Evolutionary conservation across 2,797 vertebrate genomes (phyloP), one percentile per base, ranked within the genome.

Genomic region (Danio tinwini): DNA sequence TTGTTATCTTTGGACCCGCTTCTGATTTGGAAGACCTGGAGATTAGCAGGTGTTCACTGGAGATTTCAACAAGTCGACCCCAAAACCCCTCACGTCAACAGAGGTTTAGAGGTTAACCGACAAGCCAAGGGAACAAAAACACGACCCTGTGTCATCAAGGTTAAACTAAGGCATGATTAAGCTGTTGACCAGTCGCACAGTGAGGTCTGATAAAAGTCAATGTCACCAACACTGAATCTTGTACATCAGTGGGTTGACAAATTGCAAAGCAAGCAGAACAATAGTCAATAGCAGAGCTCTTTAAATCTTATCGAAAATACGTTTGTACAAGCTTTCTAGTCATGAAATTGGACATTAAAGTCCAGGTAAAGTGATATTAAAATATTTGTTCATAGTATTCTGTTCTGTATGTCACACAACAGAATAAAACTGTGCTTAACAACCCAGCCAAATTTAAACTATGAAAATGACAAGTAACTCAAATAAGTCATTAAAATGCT

Each of bases 41-140:
- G 65, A 78, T 58, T 59, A 69, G 55, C 55, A 70, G 65, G 56
- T 78, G 76, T 52, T 61, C 64, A 50, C 37, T 16, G 19, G 37
- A 12, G n/a, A 78, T 10, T 13, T 10, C 12, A 52, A 5, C 10
- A 52, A 52, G 55, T 19, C 70, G 55, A 70, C 76, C 45, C 55
- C 19, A 7, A 61, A 69, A 69, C 65, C 65, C 11, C n/a, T 59
- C 29, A 49, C 12, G 11, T 78, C 75, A 47, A 19, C 45, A 47
- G n/a, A 37, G 29, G 11, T 49, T 65, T 58, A 69, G 14, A 78
- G 64, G 53, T 70, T 62, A 52, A 61, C 37, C 69, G 8, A 6
- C 7, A 21, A 3, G 58, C 53, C 11, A 58, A 58, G 44, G n/a
- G 11, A 17, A 47, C 6, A 10, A 42, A 67, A 70, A 59, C 45